A percentile compares a stretch with the other conserved stretches of the same genome.
Evolutionary conservation across 2,797 vertebrate species (phyloP).

Genomic region (Valencia hispanica): DNA sequence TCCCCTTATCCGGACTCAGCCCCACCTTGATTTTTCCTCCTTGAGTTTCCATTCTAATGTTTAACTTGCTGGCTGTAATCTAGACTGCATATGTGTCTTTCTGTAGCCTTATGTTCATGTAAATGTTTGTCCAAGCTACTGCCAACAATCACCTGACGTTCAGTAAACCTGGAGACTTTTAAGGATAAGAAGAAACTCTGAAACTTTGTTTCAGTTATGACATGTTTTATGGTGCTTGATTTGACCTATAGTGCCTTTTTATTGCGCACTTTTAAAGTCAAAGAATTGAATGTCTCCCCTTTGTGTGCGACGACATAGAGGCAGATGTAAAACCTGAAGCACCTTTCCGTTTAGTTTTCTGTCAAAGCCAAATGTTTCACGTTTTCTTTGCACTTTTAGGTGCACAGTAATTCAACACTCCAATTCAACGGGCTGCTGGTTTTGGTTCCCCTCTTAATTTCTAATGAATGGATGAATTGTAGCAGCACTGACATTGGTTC

Average conservation of each 20-base stretch:
- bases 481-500: background rate
- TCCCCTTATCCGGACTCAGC: background rate
- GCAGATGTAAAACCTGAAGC: background rate
- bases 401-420: background rate
- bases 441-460: background rate
- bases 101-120: background rate
- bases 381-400: slow-evolving; percentile 11
- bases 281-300: background rate
- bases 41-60: slow-evolving; percentile 60
- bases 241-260: background rate
- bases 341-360: slow-evolving; percentile 8
- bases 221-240: background rate
- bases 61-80: slow-evolving; percentile 61
- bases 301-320: background rate
- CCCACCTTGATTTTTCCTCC: slow-evolving; percentile 17
- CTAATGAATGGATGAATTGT: slow-evolving; percentile 2
- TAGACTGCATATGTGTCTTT: slow-evolving; percentile 16
- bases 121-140: slow-evolving; percentile 17
- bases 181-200: background rate
- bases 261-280: background rate
- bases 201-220: background rate
- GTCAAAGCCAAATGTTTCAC: background rate
- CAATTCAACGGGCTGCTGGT: background rate
- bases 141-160: slow-evolving; percentile 34
- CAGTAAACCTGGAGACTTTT: background rate